Conservation (phyloP, 2,888 invertebrate species). For the Gonocerus acuteangulatus region DNA sequence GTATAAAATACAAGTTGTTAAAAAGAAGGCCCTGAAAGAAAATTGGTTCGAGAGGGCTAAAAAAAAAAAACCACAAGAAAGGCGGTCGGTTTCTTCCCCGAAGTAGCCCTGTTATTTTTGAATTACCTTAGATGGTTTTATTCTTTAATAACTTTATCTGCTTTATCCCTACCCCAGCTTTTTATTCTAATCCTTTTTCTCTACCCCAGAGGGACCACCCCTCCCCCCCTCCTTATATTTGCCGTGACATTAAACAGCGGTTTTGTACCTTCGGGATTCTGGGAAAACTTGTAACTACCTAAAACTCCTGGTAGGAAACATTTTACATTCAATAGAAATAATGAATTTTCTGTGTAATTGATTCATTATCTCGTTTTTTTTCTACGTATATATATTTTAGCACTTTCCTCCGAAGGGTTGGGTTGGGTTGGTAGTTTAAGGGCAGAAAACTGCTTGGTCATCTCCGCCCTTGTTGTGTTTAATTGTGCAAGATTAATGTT, state of each 20-base stretch:
- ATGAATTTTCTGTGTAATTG: no score
- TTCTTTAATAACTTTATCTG: slow-evolving; percentile 10
- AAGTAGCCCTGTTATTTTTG: slow-evolving; percentile 10
- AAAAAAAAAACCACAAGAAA: neutral
- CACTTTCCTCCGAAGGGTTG: no score
- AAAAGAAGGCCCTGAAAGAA: neutral
- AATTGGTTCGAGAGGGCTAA: neutral
- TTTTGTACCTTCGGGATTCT: no score
- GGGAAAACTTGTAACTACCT: no score
- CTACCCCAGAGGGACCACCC: neutral
- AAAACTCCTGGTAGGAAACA: no score
- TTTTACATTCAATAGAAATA: no score
- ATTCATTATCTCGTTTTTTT: no score
- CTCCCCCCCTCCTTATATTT: neutral
- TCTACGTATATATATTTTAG: no score
- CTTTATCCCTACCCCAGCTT: neutral
- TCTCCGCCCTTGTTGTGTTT: no score
- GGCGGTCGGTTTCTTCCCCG: neutral
- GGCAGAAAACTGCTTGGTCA: no score
- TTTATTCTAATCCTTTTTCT: neutral
- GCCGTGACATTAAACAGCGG: neutral
- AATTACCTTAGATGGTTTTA: neutral
- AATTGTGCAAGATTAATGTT: no score
- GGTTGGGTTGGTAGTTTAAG: no score
- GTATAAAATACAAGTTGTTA: neutral